phyloP scores from a whole-genome alignment of 2,113 vertebrate genomes.

The Casuarius casuarius region DNA sequence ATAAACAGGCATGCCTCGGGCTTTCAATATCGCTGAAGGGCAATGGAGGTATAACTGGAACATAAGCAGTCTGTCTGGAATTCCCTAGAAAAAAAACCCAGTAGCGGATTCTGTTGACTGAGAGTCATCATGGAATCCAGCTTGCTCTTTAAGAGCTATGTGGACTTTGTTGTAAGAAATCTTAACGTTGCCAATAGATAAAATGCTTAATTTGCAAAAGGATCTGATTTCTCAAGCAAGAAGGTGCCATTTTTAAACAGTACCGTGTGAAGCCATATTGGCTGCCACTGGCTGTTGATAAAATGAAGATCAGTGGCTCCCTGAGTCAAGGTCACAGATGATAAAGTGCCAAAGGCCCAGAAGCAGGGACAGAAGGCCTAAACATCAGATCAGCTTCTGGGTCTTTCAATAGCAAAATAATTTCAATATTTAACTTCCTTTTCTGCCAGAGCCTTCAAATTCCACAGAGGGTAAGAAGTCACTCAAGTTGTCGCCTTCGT shows the following conservation, averaged over 20 bases:
- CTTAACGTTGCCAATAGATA: background rate
- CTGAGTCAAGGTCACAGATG: slow-evolving; percentile 72
- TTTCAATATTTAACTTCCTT: slow-evolving; percentile 65
- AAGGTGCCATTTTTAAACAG: background rate
- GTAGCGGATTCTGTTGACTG: background rate
- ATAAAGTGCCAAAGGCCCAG: slow-evolving; percentile 66
- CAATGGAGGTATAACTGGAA: background rate
- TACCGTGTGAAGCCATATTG: background rate
- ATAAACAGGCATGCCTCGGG: background rate
- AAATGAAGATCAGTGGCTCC: slow-evolving; percentile 55
- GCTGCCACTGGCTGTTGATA: slow-evolving; percentile 59
- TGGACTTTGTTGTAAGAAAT: background rate
- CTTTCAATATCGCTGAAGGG: background rate
- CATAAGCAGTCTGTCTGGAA: background rate
- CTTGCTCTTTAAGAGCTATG: background rate
- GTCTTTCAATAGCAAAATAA: slow-evolving; percentile 50
- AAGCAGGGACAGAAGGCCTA: slow-evolving; percentile 48
- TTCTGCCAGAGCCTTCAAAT: slow-evolving; percentile 14
- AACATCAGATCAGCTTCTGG: slow-evolving; percentile 55
- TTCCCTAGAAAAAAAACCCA: background rate
- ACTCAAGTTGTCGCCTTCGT: background rate
- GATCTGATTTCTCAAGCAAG: background rate
- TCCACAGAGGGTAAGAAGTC: slow-evolving; percentile 45
- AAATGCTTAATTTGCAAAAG: background rate
- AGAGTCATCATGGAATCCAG: background rate